Base-by-base conservation (phyloP, 1,140 invertebrate species). In the Anastrepha obliqua region DNA sequence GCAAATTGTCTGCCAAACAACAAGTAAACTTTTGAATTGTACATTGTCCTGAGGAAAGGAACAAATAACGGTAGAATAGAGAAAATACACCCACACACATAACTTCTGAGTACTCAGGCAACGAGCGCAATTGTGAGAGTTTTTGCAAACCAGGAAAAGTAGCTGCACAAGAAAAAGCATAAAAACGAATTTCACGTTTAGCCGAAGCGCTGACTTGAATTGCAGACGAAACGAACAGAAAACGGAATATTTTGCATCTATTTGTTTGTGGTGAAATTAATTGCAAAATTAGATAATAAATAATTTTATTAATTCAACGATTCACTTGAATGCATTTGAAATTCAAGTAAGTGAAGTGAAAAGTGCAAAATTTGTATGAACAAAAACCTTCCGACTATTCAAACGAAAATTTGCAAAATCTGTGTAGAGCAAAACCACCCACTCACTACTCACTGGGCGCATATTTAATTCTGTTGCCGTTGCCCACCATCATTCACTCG, bases 191-290 rank as follows among this genome's bases (percentile, higher is more conserved):
- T 51, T 81, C 74, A 78, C 3, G 11, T 13, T 3, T 17, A 55
- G 47, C 74, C 74, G 74, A 81, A 81, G 74, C 29, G 20, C 29
- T 81, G 74, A 81, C 15, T 44, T 17, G 47, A 81, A 81, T 55
- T 9, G 47, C 55, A 81, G 74, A 81, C 67, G 74, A 81, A 81
- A 51, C 51, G 74, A 55, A 81, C 44, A 17, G 70, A 55, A 81
- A 81, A 81, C 74, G 74, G 74, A 81, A 55, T 74, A 55, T 55
- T 81, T 81, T 81, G 74, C 74, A 55, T 47, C 9, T 51, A 55
- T 29, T 15, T 67, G 6, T 67, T 67, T 29, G 64, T 29, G 64
- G 6, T 20, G 8, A 17, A 39, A 29, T 29, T 67, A 67, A 29
- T 39, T 39, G 29, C 29, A 39, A 67, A 67, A 67, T 8, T 55